phyloP scores from a whole-genome alignment of 2,113 vertebrate genomes.

The Trachemys scripta region DNA sequence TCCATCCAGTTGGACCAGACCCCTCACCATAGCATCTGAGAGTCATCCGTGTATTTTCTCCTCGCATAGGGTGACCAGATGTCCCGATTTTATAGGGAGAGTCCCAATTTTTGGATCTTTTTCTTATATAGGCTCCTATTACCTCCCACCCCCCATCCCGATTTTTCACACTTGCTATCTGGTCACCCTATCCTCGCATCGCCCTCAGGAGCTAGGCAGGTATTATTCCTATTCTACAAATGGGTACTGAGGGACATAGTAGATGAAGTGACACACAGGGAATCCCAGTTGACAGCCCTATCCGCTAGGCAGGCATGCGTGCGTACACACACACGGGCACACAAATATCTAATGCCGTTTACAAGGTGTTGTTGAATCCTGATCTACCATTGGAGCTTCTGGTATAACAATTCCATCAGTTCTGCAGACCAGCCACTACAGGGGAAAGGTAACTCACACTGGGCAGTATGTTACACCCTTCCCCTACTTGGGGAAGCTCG shows the following conservation, averaged over 20 bases:
- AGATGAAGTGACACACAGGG: too few relatives aligned
- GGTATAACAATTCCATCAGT: background rate
- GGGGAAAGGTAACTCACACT: background rate
- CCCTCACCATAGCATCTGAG: background rate
- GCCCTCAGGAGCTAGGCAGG: too few relatives aligned
- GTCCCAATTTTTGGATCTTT: too few relatives aligned
- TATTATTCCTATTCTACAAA: too few relatives aligned
- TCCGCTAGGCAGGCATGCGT: background rate
- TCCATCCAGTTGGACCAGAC: background rate
- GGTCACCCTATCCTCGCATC: background rate
- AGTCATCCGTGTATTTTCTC: background rate
- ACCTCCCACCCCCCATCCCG: too few relatives aligned
- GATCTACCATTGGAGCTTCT: background rate
- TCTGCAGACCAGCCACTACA: background rate
- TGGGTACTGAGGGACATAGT: too few relatives aligned
- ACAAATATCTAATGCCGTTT: background rate
- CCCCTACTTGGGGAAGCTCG: background rate
- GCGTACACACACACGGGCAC: too few relatives aligned
- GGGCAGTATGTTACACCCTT: background rate
- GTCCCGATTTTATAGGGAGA: too few relatives aligned
- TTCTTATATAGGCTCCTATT: too few relatives aligned
- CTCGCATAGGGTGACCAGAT: background rate
- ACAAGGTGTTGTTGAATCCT: background rate
- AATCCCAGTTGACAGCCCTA: background rate
- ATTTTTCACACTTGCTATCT: too few relatives aligned